A percentile compares a stretch with the other conserved stretches of the same genome.
These are phyloP conservation scores for Subanguina moxae DNA, from an alignment of 1,140 invertebrate species.

Conservation along the genomic window DNA sequence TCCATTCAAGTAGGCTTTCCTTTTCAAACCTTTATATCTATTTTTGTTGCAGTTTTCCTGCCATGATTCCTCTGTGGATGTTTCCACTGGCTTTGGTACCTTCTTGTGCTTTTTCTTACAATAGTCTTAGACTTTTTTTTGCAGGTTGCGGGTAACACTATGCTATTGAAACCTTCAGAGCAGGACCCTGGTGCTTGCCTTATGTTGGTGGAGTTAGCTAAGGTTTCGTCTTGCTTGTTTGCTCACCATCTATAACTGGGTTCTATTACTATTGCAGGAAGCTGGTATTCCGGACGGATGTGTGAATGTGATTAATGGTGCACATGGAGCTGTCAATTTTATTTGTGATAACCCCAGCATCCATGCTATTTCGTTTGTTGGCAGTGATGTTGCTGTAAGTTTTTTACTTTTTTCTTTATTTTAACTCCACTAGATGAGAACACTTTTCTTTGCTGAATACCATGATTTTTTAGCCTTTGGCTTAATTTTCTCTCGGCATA, in stretches of 20 bases:
- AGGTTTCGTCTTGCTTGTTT: slow-evolving; percentile 19
- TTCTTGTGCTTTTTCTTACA: too few species aligned
- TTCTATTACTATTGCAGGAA: slow-evolving; percentile 61
- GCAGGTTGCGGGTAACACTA: slow-evolving; percentile 78
- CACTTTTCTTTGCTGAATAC: too few species aligned
- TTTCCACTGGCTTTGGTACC: slow-evolving; percentile 74
- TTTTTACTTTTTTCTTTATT: too few species aligned
- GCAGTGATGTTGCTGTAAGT: slow-evolving; percentile 82
- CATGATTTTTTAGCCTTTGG: too few species aligned
- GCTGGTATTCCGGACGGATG: slow-evolving; percentile 88
- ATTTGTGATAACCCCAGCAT: slow-evolving; percentile 94
- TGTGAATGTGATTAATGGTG: slow-evolving; percentile 92
- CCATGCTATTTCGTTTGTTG: slow-evolving; percentile 95
- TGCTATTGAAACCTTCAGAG: slow-evolving; percentile 81
- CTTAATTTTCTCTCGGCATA: too few species aligned
- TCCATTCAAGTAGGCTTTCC: slow-evolving; percentile 71
- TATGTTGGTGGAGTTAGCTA: slow-evolving; percentile 78
- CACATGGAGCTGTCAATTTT: slow-evolving; percentile 87
- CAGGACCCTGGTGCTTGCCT: slow-evolving; percentile 92
- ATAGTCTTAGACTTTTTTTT: not conserved
- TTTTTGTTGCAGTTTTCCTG: slow-evolving; percentile 57
- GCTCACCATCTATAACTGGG: slow-evolving; percentile 2
- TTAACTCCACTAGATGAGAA: too few species aligned
- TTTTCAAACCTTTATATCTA: not conserved
- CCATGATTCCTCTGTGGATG: slow-evolving; percentile 99